Base-by-base conservation (phyloP, 2,888 invertebrate species). In the Busseola fusca region DNA sequence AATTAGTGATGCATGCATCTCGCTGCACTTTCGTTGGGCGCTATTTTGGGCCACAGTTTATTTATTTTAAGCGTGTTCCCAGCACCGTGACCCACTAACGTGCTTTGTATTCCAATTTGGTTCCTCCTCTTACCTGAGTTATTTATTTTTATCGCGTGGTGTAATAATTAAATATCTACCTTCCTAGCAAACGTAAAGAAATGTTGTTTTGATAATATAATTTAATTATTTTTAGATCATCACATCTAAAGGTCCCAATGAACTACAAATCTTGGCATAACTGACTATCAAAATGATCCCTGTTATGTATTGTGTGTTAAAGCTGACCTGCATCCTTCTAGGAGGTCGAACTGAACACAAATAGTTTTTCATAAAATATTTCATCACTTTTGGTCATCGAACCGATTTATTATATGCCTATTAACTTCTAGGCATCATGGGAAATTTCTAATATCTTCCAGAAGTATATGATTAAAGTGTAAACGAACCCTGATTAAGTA, bases 31-130 rank as follows among this genome's bases (percentile, higher is more conserved):
- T 89, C 85, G 86, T 81, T 82, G 86, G 82, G 69, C 76, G 87
- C 91, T 94, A 94, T 93, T 93, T 92, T 86, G 78, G 90, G 90
- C 88, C 87, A 76, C 86, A 76, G 88, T 90, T 87, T 86, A 89
- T 92, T 90, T 93, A 93, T 94, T 94, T 93, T 82, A 88, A 89
- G 91, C 89, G 81, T 84, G 86, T 87, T 88, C 90, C 88, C 89
- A 91, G 91, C 91, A 86, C 92, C 90, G 89, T 94, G 93, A 94
- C 94, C 93, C 90, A 95, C 88, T 94, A 91, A 86, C 89, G 89
- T 88, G 89, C 85, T 88, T 90, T 91, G 92, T 92, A 90, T 91
- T 91, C 91, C 87, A 88, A 90, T 87, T 90, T 87, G 81, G 88
- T 87, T 80, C 79, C 82, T 87, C 78, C 78, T 79, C 82, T 80